A percentile compares a stretch with the other conserved stretches of the same genome.
These are phyloP conservation scores for Osmerus eperlanus DNA, from an alignment of 2,113 vertebrate species.

Conservation along the genomic window DNA sequence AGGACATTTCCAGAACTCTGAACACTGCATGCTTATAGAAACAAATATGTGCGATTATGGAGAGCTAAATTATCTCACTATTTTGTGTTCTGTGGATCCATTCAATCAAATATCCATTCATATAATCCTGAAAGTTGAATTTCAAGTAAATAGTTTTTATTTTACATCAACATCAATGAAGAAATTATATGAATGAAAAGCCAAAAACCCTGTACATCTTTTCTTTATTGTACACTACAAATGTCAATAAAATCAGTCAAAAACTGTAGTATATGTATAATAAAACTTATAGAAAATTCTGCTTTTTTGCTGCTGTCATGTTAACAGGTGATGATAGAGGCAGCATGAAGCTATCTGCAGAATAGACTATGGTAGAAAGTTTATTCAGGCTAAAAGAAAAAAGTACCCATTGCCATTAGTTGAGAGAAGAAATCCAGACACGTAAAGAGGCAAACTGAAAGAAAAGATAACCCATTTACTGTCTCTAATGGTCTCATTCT, in stretches of 20 bases:
- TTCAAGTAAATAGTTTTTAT: conserved; percentile 17
- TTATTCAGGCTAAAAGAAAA: neutral
- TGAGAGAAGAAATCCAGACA: too few species aligned
- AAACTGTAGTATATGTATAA: conserved; percentile 72
- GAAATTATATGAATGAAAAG: conserved; percentile 45
- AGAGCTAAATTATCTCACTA: conserved; percentile 31
- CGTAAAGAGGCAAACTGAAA: too few species aligned
- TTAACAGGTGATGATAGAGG: neutral
- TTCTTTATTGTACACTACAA: conserved; percentile 57
- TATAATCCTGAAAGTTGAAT: conserved; percentile 24
- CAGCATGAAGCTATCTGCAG: neutral
- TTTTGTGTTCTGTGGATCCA: conserved; percentile 27
- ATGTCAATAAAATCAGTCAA: conserved; percentile 59
- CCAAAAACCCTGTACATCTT: conserved; percentile 56
- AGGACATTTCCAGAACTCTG: conserved; percentile 24
- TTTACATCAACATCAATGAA: conserved; percentile 38
- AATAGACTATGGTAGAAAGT: neutral
- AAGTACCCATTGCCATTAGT: too few species aligned
- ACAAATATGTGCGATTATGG: conserved; percentile 20
- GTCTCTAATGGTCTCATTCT: too few species aligned
- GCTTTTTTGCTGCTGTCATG: neutral
- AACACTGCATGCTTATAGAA: conserved; percentile 56
- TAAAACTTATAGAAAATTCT: conserved; percentile 66
- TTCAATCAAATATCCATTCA: conserved; percentile 11
- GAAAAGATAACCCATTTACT: too few species aligned